Evolutionary conservation across 2,888 invertebrate genomes (phyloP).

Genomic region (Andricus quercusramuli): DNA sequence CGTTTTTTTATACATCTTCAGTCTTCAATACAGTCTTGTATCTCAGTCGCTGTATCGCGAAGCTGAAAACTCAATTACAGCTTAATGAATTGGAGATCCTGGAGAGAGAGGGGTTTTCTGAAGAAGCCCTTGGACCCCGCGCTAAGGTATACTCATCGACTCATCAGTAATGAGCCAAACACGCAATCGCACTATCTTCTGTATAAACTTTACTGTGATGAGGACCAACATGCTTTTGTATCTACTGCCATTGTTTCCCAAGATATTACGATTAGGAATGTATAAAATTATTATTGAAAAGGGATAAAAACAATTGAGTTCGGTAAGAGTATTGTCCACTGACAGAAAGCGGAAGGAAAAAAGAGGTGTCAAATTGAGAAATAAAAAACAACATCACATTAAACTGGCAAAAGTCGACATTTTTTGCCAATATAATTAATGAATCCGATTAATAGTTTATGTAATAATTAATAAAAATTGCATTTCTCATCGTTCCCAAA

Average conservation of each 20-base stretch:
- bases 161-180: constrained; percentile 55
- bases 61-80: constrained; percentile 78
- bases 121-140: constrained; percentile 38
- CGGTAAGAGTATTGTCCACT: no score
- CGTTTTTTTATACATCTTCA: constrained; percentile 54
- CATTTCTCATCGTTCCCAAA: no score
- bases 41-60: constrained; percentile 71
- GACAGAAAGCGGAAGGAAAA: no score
- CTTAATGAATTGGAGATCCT: constrained; percentile 75
- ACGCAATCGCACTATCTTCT: constrained; percentile 41
- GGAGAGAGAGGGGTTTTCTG: constrained; percentile 23
- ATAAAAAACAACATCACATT: no score
- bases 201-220: constrained; percentile 7
- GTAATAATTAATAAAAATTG: no score
- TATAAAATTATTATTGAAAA: neutral
- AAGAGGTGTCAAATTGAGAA: no score
- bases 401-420: no score
- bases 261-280: neutral
- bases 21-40: constrained; percentile 65
- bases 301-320: no score
- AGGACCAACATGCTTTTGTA: constrained; percentile 11
- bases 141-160: constrained; percentile 52
- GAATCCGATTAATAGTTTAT: no score
- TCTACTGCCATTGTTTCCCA: neutral
- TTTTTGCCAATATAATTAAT: no score